Evolutionary conservation across 2,113 vertebrate genomes (phyloP).

Genomic region (Perognathus longimembris): DNA sequence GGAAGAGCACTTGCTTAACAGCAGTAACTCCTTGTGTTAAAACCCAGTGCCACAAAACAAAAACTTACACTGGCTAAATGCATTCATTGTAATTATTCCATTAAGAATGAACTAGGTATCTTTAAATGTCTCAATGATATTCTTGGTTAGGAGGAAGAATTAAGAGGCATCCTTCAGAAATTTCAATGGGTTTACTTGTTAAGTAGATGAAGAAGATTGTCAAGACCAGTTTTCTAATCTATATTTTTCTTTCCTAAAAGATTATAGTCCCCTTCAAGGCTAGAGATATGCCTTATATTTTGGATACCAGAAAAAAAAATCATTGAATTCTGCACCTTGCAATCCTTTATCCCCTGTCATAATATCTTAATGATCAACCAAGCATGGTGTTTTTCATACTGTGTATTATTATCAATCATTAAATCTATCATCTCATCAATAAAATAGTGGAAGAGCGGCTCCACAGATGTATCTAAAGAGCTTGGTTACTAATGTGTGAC

Average conservation of each 20-base stretch:
- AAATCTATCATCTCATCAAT: constrained; percentile 38
- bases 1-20: too few species aligned
- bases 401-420: constrained; percentile 68
- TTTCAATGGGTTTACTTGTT: constrained; percentile 17
- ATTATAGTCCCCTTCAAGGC: constrained; percentile 25
- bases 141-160: background rate
- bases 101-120: background rate
- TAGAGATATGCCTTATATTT: constrained; percentile 26
- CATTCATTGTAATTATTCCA: too few species aligned
- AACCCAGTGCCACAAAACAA: too few species aligned
- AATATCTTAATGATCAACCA: constrained; percentile 61
- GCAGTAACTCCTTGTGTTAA: too few species aligned
- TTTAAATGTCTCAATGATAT: background rate
- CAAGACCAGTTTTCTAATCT: constrained; percentile 24
- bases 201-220: constrained; percentile 17
- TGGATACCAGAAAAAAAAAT: constrained; percentile 3
- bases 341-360: constrained; percentile 57
- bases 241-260: constrained; percentile 32
- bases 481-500: constrained; percentile 28
- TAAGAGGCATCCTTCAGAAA: background rate
- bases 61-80: background rate
- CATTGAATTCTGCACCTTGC: constrained; percentile 19
- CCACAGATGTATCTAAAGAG: constrained; percentile 13
- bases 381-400: constrained; percentile 56
- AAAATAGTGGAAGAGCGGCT: constrained; percentile 49